Evolutionary conservation across 2,797 vertebrate species (phyloP), one percentile per base, ranked within the genome.

Genomic region (Rousettus madagascariensis): DNA sequence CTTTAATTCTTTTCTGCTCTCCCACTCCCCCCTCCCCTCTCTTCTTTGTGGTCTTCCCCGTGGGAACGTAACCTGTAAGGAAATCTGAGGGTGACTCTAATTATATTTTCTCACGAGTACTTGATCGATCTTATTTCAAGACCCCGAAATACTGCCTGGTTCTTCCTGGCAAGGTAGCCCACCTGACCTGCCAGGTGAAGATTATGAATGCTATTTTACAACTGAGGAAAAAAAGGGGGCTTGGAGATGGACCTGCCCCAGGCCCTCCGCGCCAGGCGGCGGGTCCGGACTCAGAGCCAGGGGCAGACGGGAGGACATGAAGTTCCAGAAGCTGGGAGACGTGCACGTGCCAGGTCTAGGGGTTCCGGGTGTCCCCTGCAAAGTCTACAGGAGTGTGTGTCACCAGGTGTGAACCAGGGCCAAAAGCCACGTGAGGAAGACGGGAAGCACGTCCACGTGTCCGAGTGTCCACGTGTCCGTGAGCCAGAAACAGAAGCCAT

Each of bases 401-500:
- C 41, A n/a, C 2, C 3, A 26, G 28, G 41, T 26, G 83, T 30
- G 69, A 86, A 5, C 41, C 22, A 1, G 77, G 80, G 77, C 80
- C 2, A 13, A 68, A 59, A 71, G 83, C 49, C 55, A 6, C 0
- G 3, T 17, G 61, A 24, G 71, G 4, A 78, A 77, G 55, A 5
- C 28, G 1, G 19, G 38, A 11, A 36, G 5, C 7, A 26, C 55
- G 84, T 95, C 90, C 4, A 5, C 41, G 85, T 24, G 72, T 95
- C 80, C 1, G 2, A 59, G 87, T 24, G 53, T 66, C 26, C 41
- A 0, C 20, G 89, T 89, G 95, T 65, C 86, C 11, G 0, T 13
- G 77, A 15, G 89, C 68, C 11, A 3, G 74, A 80, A n/a, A 38
- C 59, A 80, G 86, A 90, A 89, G 65, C 66, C 72, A 71, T 97